A percentile compares a stretch with the other conserved stretches of the same genome.
These are phyloP conservation scores for Indri indri DNA, from an alignment of 2,113 vertebrate species.

Conservation along the genomic window DNA sequence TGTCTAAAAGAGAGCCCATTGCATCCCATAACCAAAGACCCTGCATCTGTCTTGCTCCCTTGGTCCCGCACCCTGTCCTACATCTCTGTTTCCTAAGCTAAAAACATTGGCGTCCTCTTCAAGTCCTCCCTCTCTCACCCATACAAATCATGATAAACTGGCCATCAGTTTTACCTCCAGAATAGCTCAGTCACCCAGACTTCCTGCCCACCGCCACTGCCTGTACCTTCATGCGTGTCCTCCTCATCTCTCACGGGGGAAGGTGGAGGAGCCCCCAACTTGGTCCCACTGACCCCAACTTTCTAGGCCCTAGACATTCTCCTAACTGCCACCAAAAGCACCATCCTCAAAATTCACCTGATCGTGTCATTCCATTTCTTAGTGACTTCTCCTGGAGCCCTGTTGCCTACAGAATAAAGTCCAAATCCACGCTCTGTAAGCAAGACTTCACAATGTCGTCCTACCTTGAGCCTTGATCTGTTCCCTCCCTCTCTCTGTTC, in stretches of 20 bases:
- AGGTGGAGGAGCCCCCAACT: background rate
- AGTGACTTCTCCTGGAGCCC: background rate
- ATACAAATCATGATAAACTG: background rate
- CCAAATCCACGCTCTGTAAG: background rate
- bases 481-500: rapidly evolving
- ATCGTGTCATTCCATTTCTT: too few species aligned
- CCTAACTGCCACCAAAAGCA: background rate
- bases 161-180: background rate
- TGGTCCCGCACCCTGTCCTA: background rate
- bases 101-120: background rate
- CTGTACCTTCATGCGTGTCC: background rate
- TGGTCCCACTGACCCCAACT: too few species aligned
- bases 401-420: background rate
- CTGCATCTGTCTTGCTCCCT: background rate
- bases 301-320: background rate
- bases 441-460: background rate
- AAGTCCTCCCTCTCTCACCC: background rate
- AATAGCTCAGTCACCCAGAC: background rate
- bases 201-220: background rate
- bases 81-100: background rate
- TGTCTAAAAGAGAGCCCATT: background rate
- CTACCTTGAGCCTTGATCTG: rapidly evolving
- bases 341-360: background rate
- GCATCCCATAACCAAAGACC: background rate
- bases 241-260: background rate